Conservation (phyloP, 2,113 vertebrate species). For the Amphiprion ocellaris region DNA sequence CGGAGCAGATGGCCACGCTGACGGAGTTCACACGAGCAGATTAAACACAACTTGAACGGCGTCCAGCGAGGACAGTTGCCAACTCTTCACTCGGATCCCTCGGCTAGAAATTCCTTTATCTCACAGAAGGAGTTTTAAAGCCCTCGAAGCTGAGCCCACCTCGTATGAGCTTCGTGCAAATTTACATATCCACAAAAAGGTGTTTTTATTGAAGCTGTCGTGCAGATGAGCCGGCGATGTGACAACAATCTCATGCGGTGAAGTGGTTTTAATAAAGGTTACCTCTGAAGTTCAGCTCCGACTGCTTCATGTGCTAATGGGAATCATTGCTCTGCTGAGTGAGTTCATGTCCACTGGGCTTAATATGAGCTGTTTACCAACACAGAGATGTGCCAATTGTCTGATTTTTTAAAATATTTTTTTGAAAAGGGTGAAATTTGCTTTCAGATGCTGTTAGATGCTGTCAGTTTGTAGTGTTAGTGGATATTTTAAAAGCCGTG, state of each 20-base stretch:
- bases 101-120: conserved; percentile 48
- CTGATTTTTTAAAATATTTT: neutral
- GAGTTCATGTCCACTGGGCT: conserved; percentile 39
- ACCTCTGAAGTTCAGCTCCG: conserved; percentile 31
- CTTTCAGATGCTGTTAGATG: conserved; percentile 11
- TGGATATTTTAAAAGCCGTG: neutral
- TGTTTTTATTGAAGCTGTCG: conserved; percentile 36
- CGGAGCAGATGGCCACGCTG: conserved; percentile 53
- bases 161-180: conserved; percentile 3
- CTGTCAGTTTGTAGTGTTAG: conserved; percentile 1
- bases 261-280: conserved; percentile 42
- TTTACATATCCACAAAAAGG: conserved; percentile 40
- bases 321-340: conserved; percentile 35
- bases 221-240: conserved; percentile 21
- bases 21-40: conserved; percentile 58
- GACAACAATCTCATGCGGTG: conserved; percentile 29
- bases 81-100: conserved; percentile 35
- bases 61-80: conserved; percentile 57
- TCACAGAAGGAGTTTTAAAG: conserved; percentile 46
- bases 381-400: conserved; percentile 23
- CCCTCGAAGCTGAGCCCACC: conserved; percentile 40
- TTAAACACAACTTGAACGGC: conserved; percentile 57
- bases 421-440: conserved; percentile 5
- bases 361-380: conserved; percentile 34
- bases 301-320: conserved; percentile 44